These are phyloP conservation scores for Arbacia lixula DNA, from an alignment of 53 echinoderm and acorn worm genomes.

Conservation along the genomic window DNA sequence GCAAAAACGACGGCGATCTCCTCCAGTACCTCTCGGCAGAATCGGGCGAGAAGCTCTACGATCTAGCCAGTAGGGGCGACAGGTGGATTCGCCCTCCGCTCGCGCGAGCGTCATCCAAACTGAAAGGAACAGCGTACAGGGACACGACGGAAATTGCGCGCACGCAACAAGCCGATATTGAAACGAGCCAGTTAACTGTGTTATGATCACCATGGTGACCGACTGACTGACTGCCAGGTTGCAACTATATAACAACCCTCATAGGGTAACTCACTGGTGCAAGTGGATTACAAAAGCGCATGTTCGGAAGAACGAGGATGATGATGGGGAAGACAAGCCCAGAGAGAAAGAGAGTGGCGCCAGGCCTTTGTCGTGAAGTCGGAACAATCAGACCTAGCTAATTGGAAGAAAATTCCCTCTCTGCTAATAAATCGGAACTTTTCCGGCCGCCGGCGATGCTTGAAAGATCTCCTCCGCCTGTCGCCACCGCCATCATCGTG, in stretches of 20 bases:
- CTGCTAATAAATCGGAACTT: neutral
- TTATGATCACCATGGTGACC: constrained; percentile 47
- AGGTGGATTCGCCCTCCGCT: neutral
- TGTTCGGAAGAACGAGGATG: neutral
- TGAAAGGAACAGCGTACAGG: constrained; percentile 47
- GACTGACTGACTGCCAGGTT: too few relatives aligned
- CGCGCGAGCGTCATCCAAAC: neutral
- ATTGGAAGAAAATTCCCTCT: constrained; percentile 41
- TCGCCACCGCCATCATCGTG: constrained; percentile 1
- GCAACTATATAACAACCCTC: neutral
- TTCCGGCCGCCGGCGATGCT: constrained; percentile 10
- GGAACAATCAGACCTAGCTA: constrained; percentile 50
- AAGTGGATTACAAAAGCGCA: neutral
- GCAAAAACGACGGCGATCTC: constrained; percentile 57
- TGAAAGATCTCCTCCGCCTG: neutral
- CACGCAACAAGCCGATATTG: constrained; percentile 57
- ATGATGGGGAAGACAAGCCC: constrained; percentile 34
- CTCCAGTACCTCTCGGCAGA: constrained; percentile 46
- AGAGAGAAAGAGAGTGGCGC: constrained; percentile 26
- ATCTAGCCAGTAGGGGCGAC: constrained; percentile 28
- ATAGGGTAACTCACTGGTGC: neutral
- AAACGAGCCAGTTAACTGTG: constrained; percentile 50
- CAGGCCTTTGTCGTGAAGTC: constrained; percentile 38
- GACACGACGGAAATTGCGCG: constrained; percentile 48
- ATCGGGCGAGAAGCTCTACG: constrained; percentile 50